Base-by-base conservation (phyloP, 2,797 vertebrate species). In the Cynodonichthys magdalenae region DNA sequence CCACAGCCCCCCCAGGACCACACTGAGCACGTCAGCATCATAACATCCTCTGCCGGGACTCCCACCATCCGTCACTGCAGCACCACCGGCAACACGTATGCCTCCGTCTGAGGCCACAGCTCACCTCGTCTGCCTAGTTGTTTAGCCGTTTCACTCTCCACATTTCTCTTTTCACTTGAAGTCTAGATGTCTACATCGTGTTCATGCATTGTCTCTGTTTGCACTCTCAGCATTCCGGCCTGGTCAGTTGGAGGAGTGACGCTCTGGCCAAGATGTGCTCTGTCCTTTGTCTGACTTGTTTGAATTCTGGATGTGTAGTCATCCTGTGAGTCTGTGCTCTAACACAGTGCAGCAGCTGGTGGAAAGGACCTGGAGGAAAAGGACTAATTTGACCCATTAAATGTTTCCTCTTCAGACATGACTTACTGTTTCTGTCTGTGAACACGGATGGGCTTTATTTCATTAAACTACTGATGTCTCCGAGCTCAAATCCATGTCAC, bases 51-150 rank as follows among this genome's bases (percentile, higher is more conserved):
- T 0, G 85, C 93, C 4, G 93, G 90, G 53, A 95, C 96, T 53
- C 95, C 96, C 89, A 97, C 95, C 90, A 98, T 99, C 87, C 93
- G 97, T 85, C 97, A 97, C 83, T 98, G 97, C 94, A 95, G 96
- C 85, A 81, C 96, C 72, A 95, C 96, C 17, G 97, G 96, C 87
- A 99, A 97, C 86, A 97, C 95, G 44, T 98, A 98, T 45, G 96
- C 96, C 82, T 96, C 97, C 3, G 97, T 98, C 79, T 98, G 91
- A 94, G 74, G 64, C 45, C 78, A 41, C 34, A 27, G 72, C 79
- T 18, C 2, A 67, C 63, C 20, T 36, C 15, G 59, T 61, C 66
- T 54, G 72, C 64, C 64, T 58, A 5, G 66, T 9, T 31, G 31
- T 67, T 61, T 74, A 52, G 53, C 79, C 53, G 47, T 62, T 66